Base-by-base conservation (phyloP, 2,797 vertebrate species). In the Darevskia mixta region DNA sequence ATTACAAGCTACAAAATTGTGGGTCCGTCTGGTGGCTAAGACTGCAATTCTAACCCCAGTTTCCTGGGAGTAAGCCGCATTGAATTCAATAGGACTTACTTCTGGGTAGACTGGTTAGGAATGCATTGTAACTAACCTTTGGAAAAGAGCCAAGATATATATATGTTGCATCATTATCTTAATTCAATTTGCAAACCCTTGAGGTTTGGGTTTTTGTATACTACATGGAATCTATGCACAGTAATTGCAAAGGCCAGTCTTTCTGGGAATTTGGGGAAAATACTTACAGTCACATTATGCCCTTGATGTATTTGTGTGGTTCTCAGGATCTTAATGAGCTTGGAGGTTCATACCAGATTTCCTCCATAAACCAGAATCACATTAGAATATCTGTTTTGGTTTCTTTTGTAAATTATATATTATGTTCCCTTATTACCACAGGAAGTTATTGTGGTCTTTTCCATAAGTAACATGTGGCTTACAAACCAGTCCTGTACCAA, bases 271-370 rank as follows among this genome's bases (percentile, higher is more conserved):
- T 27, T 55, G 38, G 29, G 32, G 61, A 1, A 43, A 71, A 58
- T 2, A 32, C 69, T 5, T 7, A 18, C 11, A 43, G 23, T 64
- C 38, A 86, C 43, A n/a, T 87, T 71, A 84, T 83, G 79, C 77
- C 85, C 77, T 86, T 82, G 23, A 88, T 61, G 32, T 35, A 45
- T 0, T 0, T 13, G 8, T 1, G 43, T 17, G 41, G 55, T 58
- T 87, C 85, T 72, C 38, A 25, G 2, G 4, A 29, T 81, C 83
- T 1, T 35, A 89, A 78, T 2, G 9, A 45, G 35, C 61, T 75
- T 91, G 84, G 82, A 87, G 86, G 81, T 90, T 89, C 82, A 86
- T 13, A 75, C 82, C 61, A 58, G 2, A 80, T 67, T 88, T 86
- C 81, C 2, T 55, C 75, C 69, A 84, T 71, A 90, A 90, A 87